Evolutionary conservation across 2,888 invertebrate genomes (phyloP).

Genomic region (Hoplodrina ambigua): DNA sequence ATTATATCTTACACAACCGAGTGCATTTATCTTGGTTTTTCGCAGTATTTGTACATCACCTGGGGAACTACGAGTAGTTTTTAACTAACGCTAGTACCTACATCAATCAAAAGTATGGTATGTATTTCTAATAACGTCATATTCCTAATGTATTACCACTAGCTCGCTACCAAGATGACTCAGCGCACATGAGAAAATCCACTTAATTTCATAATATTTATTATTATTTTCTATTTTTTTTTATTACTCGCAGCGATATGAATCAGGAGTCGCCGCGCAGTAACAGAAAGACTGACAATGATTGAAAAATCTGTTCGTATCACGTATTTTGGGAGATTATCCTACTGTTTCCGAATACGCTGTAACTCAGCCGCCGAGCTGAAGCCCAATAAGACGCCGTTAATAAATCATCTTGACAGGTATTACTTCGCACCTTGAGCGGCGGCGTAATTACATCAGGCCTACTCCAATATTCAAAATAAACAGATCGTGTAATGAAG

Average conservation of each 20-base stretch:
- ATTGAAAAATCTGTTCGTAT: constrained; percentile 38
- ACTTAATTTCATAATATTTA: constrained; percentile 14
- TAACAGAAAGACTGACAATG: constrained; percentile 27
- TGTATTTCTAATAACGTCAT: constrained; percentile 22
- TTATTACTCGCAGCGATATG: background rate
- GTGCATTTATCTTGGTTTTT: constrained; percentile 18
- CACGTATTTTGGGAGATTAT: constrained; percentile 43
- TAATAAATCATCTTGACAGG: constrained; percentile 88
- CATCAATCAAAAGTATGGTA: constrained; percentile 67
- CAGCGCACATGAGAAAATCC: constrained; percentile 14
- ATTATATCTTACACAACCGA: constrained; percentile 21
- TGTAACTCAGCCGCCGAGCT: constrained; percentile 54
- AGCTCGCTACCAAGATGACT: constrained; percentile 15
- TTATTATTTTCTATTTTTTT: constrained; percentile 1
- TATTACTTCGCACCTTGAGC: constrained; percentile 84
- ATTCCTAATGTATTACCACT: constrained; percentile 37
- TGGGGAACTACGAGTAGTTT: background rate
- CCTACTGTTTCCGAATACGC: constrained; percentile 50
- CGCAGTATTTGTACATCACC: constrained; percentile 6
- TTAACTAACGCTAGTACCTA: constrained; percentile 29
- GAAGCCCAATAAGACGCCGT: constrained; percentile 78
- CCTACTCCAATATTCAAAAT: constrained; percentile 72
- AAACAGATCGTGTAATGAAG: constrained; percentile 66
- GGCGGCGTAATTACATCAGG: constrained; percentile 77
- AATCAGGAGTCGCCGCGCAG: background rate